phyloP scores from a whole-genome alignment of 2,113 vertebrate genomes.

The Asarcornis scutulata region DNA sequence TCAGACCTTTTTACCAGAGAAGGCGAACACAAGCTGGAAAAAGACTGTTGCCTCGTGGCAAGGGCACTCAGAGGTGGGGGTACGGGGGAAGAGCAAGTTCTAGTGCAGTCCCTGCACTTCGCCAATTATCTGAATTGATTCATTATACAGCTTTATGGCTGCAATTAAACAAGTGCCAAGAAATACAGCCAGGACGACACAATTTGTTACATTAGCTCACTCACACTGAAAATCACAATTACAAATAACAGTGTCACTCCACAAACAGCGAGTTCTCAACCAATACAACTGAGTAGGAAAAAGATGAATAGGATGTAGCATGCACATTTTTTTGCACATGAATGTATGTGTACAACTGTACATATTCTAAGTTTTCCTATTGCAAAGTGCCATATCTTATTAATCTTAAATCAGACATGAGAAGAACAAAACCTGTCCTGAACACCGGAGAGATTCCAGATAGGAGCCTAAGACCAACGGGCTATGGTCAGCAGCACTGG shows the following conservation, averaged over 20 bases:
- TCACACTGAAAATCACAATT: neutral
- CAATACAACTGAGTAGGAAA: neutral
- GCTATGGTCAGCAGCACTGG: neutral
- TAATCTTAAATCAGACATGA: neutral
- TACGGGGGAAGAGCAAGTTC: neutral
- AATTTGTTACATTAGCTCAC: neutral
- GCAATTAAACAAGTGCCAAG: neutral
- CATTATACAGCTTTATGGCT: neutral
- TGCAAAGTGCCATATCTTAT: neutral
- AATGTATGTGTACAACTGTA: neutral
- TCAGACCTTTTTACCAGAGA: slow-evolving; percentile 32
- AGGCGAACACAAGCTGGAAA: neutral
- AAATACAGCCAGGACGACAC: neutral
- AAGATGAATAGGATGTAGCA: neutral
- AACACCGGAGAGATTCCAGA: neutral
- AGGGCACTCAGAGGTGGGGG: neutral
- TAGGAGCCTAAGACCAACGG: neutral
- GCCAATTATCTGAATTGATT: neutral
- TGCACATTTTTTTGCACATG: neutral
- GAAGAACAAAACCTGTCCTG: neutral
- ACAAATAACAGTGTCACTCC: neutral
- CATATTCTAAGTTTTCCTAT: neutral
- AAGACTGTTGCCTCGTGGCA: neutral
- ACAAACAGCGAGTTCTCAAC: neutral
- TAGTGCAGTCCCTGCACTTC: neutral